These are phyloP conservation scores for Melanotaenia duboulayi DNA, from an alignment of 2,113 vertebrate genomes.

Conservation along the genomic window DNA sequence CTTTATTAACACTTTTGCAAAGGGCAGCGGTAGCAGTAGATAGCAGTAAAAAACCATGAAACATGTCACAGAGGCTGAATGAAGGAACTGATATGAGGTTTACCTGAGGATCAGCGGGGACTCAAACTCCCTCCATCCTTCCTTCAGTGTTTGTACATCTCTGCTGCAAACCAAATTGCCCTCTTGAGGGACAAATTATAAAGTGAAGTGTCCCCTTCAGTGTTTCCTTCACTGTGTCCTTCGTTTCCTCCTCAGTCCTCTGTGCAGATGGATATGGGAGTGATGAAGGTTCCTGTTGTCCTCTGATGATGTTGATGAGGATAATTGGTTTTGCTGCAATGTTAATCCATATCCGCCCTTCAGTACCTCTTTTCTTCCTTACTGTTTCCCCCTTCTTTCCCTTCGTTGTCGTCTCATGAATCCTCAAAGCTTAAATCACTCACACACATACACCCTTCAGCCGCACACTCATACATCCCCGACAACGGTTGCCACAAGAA, in stretches of 20 bases:
- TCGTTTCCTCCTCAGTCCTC: constrained; percentile 6
- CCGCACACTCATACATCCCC: constrained; percentile 24
- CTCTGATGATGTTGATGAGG: constrained; percentile 29
- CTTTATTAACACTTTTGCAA: constrained; percentile 28
- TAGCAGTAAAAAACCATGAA: neutral
- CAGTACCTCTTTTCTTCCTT: constrained; percentile 14
- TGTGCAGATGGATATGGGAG: constrained; percentile 19
- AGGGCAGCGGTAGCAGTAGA: neutral
- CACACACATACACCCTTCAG: constrained; percentile 18
- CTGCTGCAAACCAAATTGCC: too few species aligned
- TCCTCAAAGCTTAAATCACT: constrained; percentile 39
- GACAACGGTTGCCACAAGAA: constrained; percentile 38
- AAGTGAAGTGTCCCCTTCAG: too few species aligned
- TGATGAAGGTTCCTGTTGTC: constrained; percentile 39
- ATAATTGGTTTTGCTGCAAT: constrained; percentile 10
- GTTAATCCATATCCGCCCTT: constrained; percentile 26
- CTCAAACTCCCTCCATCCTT: constrained; percentile 54
- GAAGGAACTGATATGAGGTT: constrained; percentile 19
- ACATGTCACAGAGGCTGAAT: neutral
- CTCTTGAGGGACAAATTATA: too few species aligned
- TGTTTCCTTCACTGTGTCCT: constrained; percentile 14
- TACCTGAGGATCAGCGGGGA: constrained; percentile 46
- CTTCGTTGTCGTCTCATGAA: constrained; percentile 21
- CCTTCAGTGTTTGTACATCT: too few species aligned
- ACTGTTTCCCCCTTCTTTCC: neutral